Evolutionary conservation across 2,113 vertebrate genomes (phyloP).

Genomic region (Leptosomus discolor): DNA sequence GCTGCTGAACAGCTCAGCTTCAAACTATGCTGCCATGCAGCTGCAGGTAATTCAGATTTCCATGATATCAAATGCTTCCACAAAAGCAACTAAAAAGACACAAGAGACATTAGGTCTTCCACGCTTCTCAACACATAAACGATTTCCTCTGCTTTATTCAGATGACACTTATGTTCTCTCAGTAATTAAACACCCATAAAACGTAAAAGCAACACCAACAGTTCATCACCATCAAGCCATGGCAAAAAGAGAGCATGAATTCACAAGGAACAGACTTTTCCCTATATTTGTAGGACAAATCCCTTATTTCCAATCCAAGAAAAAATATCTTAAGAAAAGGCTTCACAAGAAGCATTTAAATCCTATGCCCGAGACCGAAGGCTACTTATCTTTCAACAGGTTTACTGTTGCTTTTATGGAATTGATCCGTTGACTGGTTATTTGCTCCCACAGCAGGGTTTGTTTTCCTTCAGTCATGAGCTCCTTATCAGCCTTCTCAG

Average conservation of each 20-base stretch:
- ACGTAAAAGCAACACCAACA: background rate
- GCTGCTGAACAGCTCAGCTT: background rate
- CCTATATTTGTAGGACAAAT: background rate
- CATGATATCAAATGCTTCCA: background rate
- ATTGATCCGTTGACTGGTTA: background rate
- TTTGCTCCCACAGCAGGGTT: background rate
- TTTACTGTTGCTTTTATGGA: background rate
- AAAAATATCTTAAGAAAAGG: background rate
- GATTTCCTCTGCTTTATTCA: conserved; percentile 37
- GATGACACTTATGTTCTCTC: conserved; percentile 21
- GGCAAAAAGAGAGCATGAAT: background rate
- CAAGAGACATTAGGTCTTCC: conserved; percentile 11
- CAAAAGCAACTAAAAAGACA: conserved; percentile 13
- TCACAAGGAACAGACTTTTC: background rate
- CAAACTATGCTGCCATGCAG: background rate
- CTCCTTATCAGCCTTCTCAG: background rate
- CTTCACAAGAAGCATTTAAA: background rate
- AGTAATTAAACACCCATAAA: conserved; percentile 42
- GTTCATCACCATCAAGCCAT: background rate
- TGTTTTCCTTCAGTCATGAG: background rate
- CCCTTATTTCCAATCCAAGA: background rate
- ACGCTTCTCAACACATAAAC: conserved; percentile 28
- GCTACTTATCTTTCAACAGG: background rate
- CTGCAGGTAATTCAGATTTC: conserved; percentile 43
- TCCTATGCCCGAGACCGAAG: background rate